Evolutionary conservation across 2,888 invertebrate genomes (phyloP), one percentile per base, ranked within the genome.

Genomic region (Proisotoma minuta): DNA sequence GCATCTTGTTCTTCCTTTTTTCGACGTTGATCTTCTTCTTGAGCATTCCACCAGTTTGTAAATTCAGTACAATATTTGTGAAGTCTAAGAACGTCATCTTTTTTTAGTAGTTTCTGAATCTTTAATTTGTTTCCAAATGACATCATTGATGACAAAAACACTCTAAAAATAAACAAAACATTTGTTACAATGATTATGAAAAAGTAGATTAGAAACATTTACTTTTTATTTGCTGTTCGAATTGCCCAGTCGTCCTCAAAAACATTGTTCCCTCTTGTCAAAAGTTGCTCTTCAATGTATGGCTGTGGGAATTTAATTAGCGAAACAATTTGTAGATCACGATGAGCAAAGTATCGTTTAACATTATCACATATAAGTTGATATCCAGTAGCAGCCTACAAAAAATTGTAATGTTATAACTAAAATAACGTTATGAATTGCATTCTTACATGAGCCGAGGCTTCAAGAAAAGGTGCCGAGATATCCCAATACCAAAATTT

Each of bases 1-100:
- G 73, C 89, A 62, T 88, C 86, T 72, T 90, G 90, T 57, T 83
- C 82, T 69, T 87, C 84, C 72, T 84, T 83, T 73, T 81, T 81
- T 69, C 85, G 84, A 20, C 83, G 82, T 26, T 84, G 84, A 53
- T 84, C 83, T 74, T 90, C 86, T 72, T 91, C 88, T 61, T 84
- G 68, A 22, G 43, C 82, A 74, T 85, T 85, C 92, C 94, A 95
- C 0, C 85, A 80, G 58, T 81, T 77, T 23, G 88, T 85, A 56
- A 90, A 82, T 47, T 82, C 79, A 57, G 81, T 80, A 0, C 76
- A 0, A 86, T 80, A 0, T 77, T 77, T 60, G 83, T 79, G 48
- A 87, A 81, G 1, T 81, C 78, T 0, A 75, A 70, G 74, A 83
- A 82, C 0, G 39, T 0, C 75, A 73, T 58, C 62, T 8, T 56